Evolutionary conservation across 2,113 vertebrate species (phyloP).

Genomic region (Phylloscopus whistleri): DNA sequence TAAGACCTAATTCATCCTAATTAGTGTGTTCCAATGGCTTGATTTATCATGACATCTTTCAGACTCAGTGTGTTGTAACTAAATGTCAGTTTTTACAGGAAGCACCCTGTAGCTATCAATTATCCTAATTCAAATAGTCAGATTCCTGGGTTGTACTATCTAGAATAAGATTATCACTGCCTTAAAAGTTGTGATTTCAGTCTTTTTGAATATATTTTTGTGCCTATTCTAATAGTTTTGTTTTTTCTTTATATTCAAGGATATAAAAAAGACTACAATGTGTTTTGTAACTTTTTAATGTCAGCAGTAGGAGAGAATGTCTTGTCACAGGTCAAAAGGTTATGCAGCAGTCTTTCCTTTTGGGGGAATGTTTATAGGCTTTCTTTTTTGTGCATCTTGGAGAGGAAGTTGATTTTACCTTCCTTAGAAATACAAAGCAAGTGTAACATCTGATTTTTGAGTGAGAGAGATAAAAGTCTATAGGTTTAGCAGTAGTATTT

Average conservation of each 20-base stretch:
- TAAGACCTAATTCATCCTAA: neutral
- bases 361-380: neutral
- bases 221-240: neutral
- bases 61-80: neutral
- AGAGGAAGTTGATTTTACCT: slow-evolving; percentile 24
- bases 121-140: neutral
- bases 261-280: neutral
- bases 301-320: neutral
- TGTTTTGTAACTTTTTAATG: neutral
- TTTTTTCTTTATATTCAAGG: neutral
- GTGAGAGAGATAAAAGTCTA: neutral
- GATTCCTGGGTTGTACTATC: neutral
- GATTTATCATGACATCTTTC: neutral
- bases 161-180: neutral
- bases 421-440: neutral
- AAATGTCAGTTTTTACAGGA: slow-evolving; percentile 3
- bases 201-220: neutral
- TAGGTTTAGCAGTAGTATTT: neutral
- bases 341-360: slow-evolving; percentile 38
- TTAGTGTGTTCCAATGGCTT: neutral
- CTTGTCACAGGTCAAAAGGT: slow-evolving; percentile 5
- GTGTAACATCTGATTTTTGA: neutral
- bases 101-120: neutral
- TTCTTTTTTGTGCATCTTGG: neutral
- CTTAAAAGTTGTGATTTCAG: neutral